Evolutionary conservation across 1,140 invertebrate genomes (phyloP), one percentile per base, ranked within the genome.

Genomic region (Agraylea sexmaculata): DNA sequence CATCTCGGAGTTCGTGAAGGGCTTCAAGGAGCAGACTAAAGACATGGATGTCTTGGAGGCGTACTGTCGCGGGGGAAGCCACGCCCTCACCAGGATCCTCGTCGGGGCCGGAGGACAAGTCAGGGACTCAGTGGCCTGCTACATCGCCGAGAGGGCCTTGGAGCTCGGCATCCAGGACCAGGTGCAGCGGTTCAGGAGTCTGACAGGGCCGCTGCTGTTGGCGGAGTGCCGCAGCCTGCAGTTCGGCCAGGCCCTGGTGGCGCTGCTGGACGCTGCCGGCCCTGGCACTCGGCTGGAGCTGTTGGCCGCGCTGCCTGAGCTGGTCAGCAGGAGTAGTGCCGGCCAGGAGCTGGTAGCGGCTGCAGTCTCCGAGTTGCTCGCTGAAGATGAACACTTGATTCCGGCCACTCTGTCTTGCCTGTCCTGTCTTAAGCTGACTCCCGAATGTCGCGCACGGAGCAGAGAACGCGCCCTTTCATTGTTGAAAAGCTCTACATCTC

Each of bases 221-320:
- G 45, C 66, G 18, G 59, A 63, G 46, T 22, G 52, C 57, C 16
- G 50, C 52, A 28, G 52, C 60, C 8, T 60, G n/a, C n/a, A 57
- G 44, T 49, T 68, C 3, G 50, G 60, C 4, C 49, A 47, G 41
- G 54, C 63, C 21, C 40, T 68, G 7, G 59, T 64, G 18, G 57
- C 61, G 34, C 48, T 68, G 15, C 39, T 68, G 13, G 60, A 64
- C 50, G 53, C 64, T 11, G 52, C 62, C 25, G 48, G 53, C 20
- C 61, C 61, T 36, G 57, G 58, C 34, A 57, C 62, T 1, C 53
- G 53, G 15, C 40, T 66, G 15, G 62, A 66, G 53, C 62, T 68
- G 19, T 65, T 68, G 20, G 59, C 60, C 32, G 57, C 61, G 10
- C 59, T 68, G n/a, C 65, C 65, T 1, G 62, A 64, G 52, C 66